Conservation (phyloP, 2,888 invertebrate species). For the Papilio demoleus region DNA sequence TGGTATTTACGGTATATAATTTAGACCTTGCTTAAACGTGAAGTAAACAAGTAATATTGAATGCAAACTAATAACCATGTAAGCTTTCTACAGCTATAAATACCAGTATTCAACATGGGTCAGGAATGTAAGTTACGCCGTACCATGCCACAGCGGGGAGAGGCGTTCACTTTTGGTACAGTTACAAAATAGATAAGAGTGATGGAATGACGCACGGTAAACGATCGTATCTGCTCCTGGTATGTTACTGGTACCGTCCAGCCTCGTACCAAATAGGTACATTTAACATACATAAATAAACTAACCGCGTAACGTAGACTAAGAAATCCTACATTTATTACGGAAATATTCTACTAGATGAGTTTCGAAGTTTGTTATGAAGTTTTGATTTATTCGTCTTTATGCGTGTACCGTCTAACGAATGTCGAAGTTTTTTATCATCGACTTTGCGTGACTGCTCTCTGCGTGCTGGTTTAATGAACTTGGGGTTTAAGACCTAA, state of each 20-base stretch:
- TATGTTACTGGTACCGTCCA: conserved; percentile 12
- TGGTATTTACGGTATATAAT: too few relatives aligned
- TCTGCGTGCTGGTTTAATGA: conserved; percentile 12
- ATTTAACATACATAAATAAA: too few relatives aligned
- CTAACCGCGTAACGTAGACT: too few relatives aligned
- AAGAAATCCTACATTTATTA: too few relatives aligned
- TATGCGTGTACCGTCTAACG: not conserved
- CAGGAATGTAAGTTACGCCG: conserved; percentile 31
- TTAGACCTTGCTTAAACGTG: not conserved
- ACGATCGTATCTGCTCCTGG: conserved; percentile 37
- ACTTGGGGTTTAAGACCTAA: conserved; percentile 1
- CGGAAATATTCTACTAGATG: too few relatives aligned
- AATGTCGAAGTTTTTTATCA: conserved; percentile 37
- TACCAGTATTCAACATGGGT: conserved; percentile 28
- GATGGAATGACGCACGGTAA: conserved; percentile 38
- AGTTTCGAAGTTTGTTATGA: too few relatives aligned
- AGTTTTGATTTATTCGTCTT: not conserved
- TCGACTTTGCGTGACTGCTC: conserved; percentile 32
- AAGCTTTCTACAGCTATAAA: not conserved
- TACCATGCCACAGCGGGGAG: conserved; percentile 27
- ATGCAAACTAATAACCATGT: not conserved
- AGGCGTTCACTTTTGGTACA: conserved; percentile 46
- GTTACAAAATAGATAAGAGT: conserved; percentile 52
- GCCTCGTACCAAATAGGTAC: conserved; percentile 1
- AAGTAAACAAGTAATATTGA: not conserved